Base-by-base conservation (phyloP, 2,113 vertebrate species). In the Mesembrinibis cayennensis region DNA sequence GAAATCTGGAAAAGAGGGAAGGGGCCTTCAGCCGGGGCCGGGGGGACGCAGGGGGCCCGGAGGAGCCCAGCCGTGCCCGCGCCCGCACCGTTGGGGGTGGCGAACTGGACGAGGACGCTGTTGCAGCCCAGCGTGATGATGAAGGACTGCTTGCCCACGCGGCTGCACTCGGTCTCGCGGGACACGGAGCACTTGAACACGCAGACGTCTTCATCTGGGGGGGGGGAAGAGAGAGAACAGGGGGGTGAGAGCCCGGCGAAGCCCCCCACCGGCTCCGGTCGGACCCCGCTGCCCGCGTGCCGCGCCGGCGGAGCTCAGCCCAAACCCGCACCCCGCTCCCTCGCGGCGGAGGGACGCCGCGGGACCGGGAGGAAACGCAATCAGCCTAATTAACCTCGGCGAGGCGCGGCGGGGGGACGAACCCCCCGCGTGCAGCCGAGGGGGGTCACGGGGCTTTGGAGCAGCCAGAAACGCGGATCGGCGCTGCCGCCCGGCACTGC, bases 141-240 rank as follows among this genome's bases (percentile, higher is more conserved):
- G 98, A 99, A 99, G n/a, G 99, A 99, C 98, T 99, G 99, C 86
- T 99, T 99, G 90, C 99, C 99, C 93, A 99, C 99, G 7, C 99
- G 99, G 96, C 99, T 99, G 98, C 99, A 99, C 97, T 99, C 99
- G 0, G 99, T 99, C 86, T 99, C 99, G 27, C 98, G 96, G 49
- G 98, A 99, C 97, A 99, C 98, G 0, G 99, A 99, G 97, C 99
- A 99, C 93, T 99, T 99, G 96, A 99, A 99, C 77, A 99, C 99
- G 44, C 99, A 99, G 2, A 99, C 98, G 22, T 99, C 95, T 99
- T 99, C 97, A 98, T 99, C 99, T 96, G 5, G 29, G 52, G 65
- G 91, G 76, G 38, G 38, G 38, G 38, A 38, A 38, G 38, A 38
- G 38, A 38, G 67, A 18, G 7, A 23, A 17, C 2, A 1, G 11